These are phyloP conservation scores for Zophobas atratus DNA, from an alignment of 1,140 invertebrate species.

Conservation along the genomic window DNA sequence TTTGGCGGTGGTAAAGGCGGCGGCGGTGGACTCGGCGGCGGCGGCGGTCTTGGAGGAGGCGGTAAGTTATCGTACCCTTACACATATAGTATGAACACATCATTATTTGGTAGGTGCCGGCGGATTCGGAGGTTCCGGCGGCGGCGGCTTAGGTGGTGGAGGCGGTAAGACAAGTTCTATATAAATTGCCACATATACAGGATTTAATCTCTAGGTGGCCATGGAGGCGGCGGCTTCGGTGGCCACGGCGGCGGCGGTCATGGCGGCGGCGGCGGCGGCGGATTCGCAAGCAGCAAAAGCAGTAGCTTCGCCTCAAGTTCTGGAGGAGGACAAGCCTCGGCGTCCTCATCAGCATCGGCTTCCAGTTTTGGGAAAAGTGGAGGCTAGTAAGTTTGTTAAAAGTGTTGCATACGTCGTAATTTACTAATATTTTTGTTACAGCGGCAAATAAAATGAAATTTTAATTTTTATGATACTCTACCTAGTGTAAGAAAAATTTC, in stretches of 20 bases:
- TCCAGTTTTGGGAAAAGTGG: neutral
- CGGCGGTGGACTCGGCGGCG: neutral
- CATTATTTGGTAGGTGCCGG: neutral
- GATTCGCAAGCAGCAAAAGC: neutral
- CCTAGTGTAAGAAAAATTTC: no score
- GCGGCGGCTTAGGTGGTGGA: neutral
- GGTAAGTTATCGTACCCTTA: no score
- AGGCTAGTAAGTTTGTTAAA: neutral
- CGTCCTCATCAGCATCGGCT: no score
- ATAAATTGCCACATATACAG: neutral
- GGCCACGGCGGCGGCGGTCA: conserved; percentile 14
- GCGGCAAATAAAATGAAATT: no score
- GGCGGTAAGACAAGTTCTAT: neutral
- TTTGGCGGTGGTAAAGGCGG: no score
- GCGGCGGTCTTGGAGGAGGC: neutral
- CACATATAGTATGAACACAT: no score
- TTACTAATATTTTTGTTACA: no score
- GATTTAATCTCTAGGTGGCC: neutral
- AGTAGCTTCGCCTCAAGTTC: neutral
- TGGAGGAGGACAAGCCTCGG: neutral
- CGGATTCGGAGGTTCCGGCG: neutral
- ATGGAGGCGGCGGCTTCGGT: conserved; percentile 6
- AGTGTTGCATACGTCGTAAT: neutral
- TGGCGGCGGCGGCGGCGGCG: conserved; percentile 6
- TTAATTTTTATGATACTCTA: no score